Conservation (phyloP, 2,888 invertebrate genomes). For the Papilio gigon region DNA sequence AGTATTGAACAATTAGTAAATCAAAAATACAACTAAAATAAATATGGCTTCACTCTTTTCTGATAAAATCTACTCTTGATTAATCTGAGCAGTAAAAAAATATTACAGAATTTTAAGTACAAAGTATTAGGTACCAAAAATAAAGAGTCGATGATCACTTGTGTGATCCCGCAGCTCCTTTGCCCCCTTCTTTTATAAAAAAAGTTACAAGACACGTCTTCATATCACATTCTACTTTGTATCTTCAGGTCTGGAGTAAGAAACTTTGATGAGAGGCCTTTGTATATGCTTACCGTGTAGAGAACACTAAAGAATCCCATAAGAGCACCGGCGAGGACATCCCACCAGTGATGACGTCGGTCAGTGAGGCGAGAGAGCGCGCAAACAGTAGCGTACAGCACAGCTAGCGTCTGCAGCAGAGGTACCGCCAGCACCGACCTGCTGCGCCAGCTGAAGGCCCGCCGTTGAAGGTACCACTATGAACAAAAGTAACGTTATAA, state of each 20-base stretch:
- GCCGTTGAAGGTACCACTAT: slow-evolving; percentile 86
- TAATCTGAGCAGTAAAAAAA: no score
- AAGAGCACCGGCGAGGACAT: slow-evolving; percentile 85
- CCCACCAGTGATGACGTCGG: slow-evolving; percentile 91
- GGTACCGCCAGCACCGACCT: slow-evolving; percentile 81
- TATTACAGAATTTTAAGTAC: no score
- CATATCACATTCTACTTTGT: no score
- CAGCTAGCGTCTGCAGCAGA: slow-evolving; percentile 83
- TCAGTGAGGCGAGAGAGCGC: slow-evolving; percentile 87
- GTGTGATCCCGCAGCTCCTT: no score
- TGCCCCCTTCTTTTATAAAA: no score
- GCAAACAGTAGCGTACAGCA: slow-evolving; percentile 85
- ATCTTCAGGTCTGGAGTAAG: no score
- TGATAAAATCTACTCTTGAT: no score
- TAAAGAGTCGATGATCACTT: no score
- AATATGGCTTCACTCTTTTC: not conserved
- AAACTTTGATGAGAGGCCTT: no score
- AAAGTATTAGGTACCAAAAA: no score
- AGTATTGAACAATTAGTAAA: no score
- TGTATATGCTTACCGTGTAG: slow-evolving; percentile 80
- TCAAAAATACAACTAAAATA: not conserved
- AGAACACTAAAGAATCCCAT: slow-evolving; percentile 83
- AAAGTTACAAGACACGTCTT: not conserved
- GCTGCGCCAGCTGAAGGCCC: slow-evolving; percentile 77
- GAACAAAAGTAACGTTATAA: slow-evolving; percentile 47